Percentiles rank a stretch among this genome's conserved stretches.
Conservation (phyloP, 2,113 vertebrate species). For the Guaruba guarouba region DNA sequence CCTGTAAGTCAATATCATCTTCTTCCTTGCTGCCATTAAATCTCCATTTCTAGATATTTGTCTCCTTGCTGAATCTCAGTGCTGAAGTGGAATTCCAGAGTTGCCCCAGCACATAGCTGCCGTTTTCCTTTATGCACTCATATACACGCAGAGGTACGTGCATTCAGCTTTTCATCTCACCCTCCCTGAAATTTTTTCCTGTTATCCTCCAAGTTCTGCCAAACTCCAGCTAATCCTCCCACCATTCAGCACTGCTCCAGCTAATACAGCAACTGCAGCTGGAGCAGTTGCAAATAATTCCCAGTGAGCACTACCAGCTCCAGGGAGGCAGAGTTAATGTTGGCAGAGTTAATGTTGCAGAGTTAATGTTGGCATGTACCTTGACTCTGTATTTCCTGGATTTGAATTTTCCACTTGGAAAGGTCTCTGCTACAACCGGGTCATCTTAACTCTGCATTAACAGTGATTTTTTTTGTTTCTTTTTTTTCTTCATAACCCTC, state of each 20-base stretch:
- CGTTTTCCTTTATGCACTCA: not conserved
- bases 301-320: not conserved
- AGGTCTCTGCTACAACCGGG: not conserved
- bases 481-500: slow-evolving; percentile 36
- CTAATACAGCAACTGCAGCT: slow-evolving; percentile 16
- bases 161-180: not conserved
- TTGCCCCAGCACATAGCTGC: not conserved
- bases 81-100: not conserved
- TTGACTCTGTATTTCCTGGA: slow-evolving; percentile 1
- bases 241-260: not conserved
- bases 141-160: not conserved
- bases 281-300: slow-evolving; percentile 1
- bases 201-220: not conserved
- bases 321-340: not conserved
- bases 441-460: slow-evolving; percentile 14
- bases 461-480: not conserved
- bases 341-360: not conserved
- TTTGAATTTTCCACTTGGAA: slow-evolving; percentile 35
- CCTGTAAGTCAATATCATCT: not conserved
- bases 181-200: not conserved
- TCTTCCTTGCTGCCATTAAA: not conserved
- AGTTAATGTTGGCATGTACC: not conserved
- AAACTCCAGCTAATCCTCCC: slow-evolving; percentile 40
- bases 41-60: not conserved
- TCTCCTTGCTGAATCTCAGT: not conserved